Evolutionary conservation across 2,797 vertebrate genomes (phyloP).

Genomic region (Liparis tanakae): DNA sequence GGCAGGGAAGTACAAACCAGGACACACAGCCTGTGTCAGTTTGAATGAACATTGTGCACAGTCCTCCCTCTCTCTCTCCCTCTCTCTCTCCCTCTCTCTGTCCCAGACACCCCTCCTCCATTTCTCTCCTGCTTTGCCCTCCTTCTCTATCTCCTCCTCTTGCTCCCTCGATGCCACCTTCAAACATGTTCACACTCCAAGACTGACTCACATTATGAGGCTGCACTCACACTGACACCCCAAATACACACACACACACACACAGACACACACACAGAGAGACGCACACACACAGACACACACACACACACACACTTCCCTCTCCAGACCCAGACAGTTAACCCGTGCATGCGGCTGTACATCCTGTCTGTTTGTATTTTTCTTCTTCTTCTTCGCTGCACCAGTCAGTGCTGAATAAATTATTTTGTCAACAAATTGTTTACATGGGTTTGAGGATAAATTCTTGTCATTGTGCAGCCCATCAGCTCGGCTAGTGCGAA

Average conservation of each 20-base stretch:
- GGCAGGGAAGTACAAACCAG: constrained; percentile 82
- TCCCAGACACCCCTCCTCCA: constrained; percentile 73
- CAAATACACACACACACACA: constrained; percentile 44
- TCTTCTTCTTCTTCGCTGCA: background rate
- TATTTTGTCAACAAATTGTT: background rate
- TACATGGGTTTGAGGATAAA: background rate
- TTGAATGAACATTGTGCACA: constrained; percentile 86
- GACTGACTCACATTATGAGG: constrained; percentile 75
- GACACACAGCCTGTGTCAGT: constrained; percentile 84
- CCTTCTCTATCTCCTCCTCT: constrained; percentile 66
- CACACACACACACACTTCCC: too few species aligned
- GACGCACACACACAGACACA: too few species aligned
- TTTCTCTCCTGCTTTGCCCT: constrained; percentile 70
- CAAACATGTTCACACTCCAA: constrained; percentile 79
- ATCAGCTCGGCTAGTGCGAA: background rate
- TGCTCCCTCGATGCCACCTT: constrained; percentile 61
- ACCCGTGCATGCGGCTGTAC: constrained; percentile 65
- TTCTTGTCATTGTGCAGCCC: background rate
- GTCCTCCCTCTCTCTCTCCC: constrained; percentile 59
- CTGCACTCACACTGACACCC: constrained; percentile 61
- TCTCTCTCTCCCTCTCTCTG: constrained; percentile 56
- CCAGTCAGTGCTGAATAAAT: background rate
- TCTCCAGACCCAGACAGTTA: constrained; percentile 71
- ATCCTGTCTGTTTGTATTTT: constrained; percentile 37
- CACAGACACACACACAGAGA: background rate